phyloP scores from a whole-genome alignment of 2,888 invertebrate genomes.

The Automeris io region DNA sequence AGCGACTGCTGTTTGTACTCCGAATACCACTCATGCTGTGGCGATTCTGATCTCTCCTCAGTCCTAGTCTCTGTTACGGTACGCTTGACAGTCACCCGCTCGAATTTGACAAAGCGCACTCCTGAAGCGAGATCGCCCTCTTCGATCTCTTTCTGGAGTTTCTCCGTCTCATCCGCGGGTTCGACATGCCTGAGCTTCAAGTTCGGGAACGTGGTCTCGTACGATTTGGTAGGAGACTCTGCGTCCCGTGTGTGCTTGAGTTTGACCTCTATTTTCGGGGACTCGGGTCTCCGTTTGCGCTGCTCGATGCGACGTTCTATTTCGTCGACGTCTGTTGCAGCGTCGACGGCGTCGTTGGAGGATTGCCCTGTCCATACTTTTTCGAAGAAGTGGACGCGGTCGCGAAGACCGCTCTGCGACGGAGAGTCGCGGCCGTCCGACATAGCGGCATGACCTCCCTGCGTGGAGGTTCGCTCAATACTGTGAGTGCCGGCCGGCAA shows the following conservation, averaged over 20 bases:
- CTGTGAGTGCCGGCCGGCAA: constrained; percentile 38
- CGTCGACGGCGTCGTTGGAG: constrained; percentile 54
- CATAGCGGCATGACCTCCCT: constrained; percentile 71
- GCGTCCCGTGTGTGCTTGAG: constrained; percentile 76
- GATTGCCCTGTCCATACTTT: constrained; percentile 82
- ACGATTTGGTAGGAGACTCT: constrained; percentile 63
- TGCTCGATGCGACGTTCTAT: constrained; percentile 79
- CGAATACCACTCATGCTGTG: constrained; percentile 67
- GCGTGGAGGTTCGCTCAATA: constrained; percentile 70
- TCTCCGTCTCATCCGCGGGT: constrained; percentile 44
- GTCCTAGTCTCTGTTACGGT: constrained; percentile 72
- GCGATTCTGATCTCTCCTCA: constrained; percentile 61
- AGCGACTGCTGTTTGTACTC: constrained; percentile 73
- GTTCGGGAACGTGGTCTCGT: constrained; percentile 51
- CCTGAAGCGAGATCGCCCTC: constrained; percentile 81
- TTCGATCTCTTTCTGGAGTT: constrained; percentile 66
- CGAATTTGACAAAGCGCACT: constrained; percentile 82
- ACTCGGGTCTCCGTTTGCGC: constrained; percentile 71
- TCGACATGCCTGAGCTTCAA: constrained; percentile 70
- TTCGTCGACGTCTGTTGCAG: constrained; percentile 75
- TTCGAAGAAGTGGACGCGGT: constrained; percentile 88
- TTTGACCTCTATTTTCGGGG: constrained; percentile 78
- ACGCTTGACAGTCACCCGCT: constrained; percentile 81
- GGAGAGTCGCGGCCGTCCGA: constrained; percentile 72
- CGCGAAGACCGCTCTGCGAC: constrained; percentile 78